A percentile compares a stretch with the other conserved stretches of the same genome.
These are phyloP conservation scores for Nothocercus nigrocapillus DNA, from an alignment of 2,113 vertebrate species.

Conservation along the genomic window DNA sequence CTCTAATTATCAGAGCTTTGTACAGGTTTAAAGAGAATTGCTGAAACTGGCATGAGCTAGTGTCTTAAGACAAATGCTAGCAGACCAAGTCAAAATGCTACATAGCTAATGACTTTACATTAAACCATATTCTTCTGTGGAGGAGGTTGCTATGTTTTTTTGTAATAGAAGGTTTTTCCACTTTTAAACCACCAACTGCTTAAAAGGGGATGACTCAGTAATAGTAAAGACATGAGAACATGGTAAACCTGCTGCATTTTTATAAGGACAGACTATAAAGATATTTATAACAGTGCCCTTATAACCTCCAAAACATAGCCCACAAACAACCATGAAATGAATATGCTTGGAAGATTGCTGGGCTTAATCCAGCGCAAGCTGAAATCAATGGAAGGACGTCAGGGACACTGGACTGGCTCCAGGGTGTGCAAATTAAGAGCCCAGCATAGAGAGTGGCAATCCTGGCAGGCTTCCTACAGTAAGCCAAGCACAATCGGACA, in stretches of 20 bases:
- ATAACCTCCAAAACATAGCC: conserved; percentile 22
- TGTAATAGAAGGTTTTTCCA: background rate
- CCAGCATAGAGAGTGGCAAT: background rate
- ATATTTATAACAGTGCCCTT: conserved; percentile 27
- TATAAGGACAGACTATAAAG: conserved; percentile 5
- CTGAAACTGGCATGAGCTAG: background rate
- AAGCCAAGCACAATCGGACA: background rate
- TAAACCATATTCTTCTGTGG: background rate
- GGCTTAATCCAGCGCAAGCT: conserved; percentile 7
- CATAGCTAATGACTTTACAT: background rate
- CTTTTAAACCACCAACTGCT: background rate
- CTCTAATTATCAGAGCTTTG: background rate
- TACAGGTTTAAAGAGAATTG: background rate
- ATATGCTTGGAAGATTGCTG: conserved; percentile 23
- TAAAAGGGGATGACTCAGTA: background rate
- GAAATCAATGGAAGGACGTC: conserved; percentile 19
- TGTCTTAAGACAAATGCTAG: background rate
- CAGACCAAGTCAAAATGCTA: background rate
- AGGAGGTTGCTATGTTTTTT: background rate
- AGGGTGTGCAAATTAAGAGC: background rate
- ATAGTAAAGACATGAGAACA: conserved; percentile 11
- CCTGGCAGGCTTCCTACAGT: background rate
- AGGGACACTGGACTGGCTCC: background rate
- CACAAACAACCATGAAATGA: conserved; percentile 33
- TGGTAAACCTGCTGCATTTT: background rate